These are phyloP conservation scores for Gymnobelideus leadbeateri DNA, from an alignment of 2,113 vertebrate genomes.

Conservation along the genomic window DNA sequence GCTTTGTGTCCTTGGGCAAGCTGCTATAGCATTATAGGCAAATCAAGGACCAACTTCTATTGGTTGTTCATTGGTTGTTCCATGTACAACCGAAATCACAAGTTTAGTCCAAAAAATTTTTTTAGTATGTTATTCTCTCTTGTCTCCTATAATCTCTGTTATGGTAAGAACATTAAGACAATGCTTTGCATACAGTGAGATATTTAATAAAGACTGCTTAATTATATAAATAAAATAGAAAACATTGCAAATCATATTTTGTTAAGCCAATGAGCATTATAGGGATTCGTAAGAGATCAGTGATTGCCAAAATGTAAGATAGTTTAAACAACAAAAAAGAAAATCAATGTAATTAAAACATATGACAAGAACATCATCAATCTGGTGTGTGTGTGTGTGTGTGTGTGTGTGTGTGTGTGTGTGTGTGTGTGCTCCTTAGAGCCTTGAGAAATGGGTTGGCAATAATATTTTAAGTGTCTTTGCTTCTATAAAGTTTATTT, in stretches of 20 bases:
- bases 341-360: constrained; percentile 8
- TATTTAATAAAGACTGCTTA: not conserved
- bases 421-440: not conserved
- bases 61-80: not conserved
- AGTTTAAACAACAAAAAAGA: not conserved
- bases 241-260: not conserved
- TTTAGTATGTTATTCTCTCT: not conserved
- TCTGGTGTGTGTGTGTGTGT: not conserved
- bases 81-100: not conserved
- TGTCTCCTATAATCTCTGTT: not conserved
- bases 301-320: not conserved
- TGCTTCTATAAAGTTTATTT: not conserved
- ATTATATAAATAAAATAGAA: not conserved
- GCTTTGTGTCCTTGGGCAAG: not conserved
- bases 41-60: not conserved
- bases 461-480: not conserved
- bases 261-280: not conserved
- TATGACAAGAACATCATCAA: not conserved
- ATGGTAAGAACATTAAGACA: not conserved
- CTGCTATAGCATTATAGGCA: not conserved
- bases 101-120: not conserved
- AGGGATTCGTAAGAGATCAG: not conserved
- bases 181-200: not conserved
- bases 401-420: too few species aligned
- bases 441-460: not conserved